Base-by-base conservation (phyloP, 2,888 invertebrate genomes). In the Cataglyphis rosenhaueri region DNA sequence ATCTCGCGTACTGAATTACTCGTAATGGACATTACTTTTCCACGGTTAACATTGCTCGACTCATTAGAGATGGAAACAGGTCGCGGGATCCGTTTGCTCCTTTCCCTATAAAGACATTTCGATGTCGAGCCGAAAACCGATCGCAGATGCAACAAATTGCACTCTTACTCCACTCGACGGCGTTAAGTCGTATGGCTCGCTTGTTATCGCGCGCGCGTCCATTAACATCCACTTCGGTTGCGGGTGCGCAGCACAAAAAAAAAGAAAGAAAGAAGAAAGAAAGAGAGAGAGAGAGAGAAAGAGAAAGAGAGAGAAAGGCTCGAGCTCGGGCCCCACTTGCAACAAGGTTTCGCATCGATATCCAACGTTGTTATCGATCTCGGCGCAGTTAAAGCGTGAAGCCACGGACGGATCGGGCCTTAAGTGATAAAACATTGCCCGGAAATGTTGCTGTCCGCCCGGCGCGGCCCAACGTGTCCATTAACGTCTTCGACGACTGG, bases 381-480 rank as follows among this genome's bases (percentile, higher is more conserved):
- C 81, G 59, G 52, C 68, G 66, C 57, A 87, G 87, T 88, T 88
- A 89, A 88, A 88, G 87, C 87, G 87, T 83, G 85, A 89, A 85
- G 79, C 73, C 75, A 85, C 68, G 79, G 74, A 85, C 81, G 88
- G 85, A 89, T 89, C 81, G 78, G 29, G 52, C 44, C 78, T 76
- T 76, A 76, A 76, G 82, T 82, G 87, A 88, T 88, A 88, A 88
- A 88, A 88, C 88, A 88, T 87, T 87, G 87, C 70, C 82, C 83
- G 71, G 87, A 88, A 88, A 88, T 88, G 87, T 88, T 87, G 84
- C 87, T 75, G 76, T 76, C 71, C 76, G 82, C 85, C 81, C 65
- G 74, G 71, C 78, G 74, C 82, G 84, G 71, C 74, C 71, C 83
- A 83, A 79, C 86, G 84, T 64, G 65, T 83, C 89, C 89, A 87